Base-by-base conservation (phyloP, 2,888 invertebrate species). In the Octodonta nipae region DNA sequence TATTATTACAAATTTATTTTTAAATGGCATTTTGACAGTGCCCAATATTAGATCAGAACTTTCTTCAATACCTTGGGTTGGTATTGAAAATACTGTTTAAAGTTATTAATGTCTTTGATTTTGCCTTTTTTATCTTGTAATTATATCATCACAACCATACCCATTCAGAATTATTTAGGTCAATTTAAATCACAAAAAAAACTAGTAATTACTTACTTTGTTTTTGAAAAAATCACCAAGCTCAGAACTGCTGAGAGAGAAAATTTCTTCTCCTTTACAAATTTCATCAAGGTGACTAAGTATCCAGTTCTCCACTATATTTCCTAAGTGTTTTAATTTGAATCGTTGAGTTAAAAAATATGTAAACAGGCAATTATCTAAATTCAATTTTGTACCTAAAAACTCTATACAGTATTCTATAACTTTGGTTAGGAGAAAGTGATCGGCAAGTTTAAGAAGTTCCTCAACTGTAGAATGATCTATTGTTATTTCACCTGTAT, bases 341-440 rank as follows among this genome's bases (percentile, higher is more conserved):
- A 70, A 75, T 45, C 70, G 66, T 40, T 70, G 66, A 2, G 73
- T 71, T 45, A 75, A 55, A 43, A 70, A 69, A 50, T 68, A 68
- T 5, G 73, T 71, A 39, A 68, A 67, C 13, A 76, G 59, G 55
- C 75, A 75, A 58, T 75, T 77, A 33, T 68, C 65, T 26, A 70
- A 56, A 52, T 70, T 71, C 41, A 77, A 50, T 56, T 71, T 72
- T 31, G 71, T 62, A 41, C 73, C 69, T 45, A 78, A 56, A 47
- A 71, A 75, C 47, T 75, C 73, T 35, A 71, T 70, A 60, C 77
- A 77, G 50, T 74, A 71, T 40, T 61, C 60, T 49, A 75, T 72
- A 41, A 78, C 55, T 53, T 68, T 68, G 16, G 63, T 60, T 35
- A 76, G 66, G 47, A 74, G 60, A 53, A 76, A 73, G 52, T 72